These are phyloP conservation scores for Julus scandinavius DNA, from an alignment of 2,888 invertebrate genomes.

Conservation along the genomic window DNA sequence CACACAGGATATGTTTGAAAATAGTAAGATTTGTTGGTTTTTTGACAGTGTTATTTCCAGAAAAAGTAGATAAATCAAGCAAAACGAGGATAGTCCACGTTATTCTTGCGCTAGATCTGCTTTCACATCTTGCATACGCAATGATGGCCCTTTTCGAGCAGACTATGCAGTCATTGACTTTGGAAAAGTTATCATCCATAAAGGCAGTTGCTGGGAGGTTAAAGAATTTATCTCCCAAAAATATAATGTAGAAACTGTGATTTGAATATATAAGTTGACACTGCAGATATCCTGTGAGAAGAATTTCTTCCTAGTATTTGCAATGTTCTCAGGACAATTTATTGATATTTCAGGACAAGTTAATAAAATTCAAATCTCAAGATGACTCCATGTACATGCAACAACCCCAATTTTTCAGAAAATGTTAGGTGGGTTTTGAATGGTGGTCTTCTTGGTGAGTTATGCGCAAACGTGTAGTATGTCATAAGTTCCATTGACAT, in stretches of 20 bases:
- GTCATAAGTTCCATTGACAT: background rate
- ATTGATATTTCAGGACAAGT: too few relatives aligned
- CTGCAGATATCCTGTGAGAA: background rate
- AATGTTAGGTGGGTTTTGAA: background rate
- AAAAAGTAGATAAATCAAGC: background rate
- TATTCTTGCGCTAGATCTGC: background rate
- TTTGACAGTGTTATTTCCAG: background rate
- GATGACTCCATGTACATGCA: background rate
- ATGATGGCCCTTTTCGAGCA: background rate
- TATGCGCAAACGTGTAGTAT: background rate
- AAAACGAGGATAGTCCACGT: background rate
- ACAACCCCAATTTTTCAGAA: background rate
- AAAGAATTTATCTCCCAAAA: background rate
- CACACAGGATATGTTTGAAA: too few relatives aligned
- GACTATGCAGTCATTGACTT: background rate
- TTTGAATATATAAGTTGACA: conserved; percentile 36
- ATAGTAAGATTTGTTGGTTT: too few relatives aligned
- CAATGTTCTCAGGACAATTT: background rate
- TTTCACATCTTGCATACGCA: background rate
- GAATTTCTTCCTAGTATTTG: background rate
- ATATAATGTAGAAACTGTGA: background rate
- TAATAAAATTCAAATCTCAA: background rate
- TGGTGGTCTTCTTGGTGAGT: background rate
- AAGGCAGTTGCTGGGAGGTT: background rate
- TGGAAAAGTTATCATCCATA: background rate